These are phyloP conservation scores for Ptyas mucosa DNA, from an alignment of 2,113 vertebrate genomes.

Conservation along the genomic window DNA sequence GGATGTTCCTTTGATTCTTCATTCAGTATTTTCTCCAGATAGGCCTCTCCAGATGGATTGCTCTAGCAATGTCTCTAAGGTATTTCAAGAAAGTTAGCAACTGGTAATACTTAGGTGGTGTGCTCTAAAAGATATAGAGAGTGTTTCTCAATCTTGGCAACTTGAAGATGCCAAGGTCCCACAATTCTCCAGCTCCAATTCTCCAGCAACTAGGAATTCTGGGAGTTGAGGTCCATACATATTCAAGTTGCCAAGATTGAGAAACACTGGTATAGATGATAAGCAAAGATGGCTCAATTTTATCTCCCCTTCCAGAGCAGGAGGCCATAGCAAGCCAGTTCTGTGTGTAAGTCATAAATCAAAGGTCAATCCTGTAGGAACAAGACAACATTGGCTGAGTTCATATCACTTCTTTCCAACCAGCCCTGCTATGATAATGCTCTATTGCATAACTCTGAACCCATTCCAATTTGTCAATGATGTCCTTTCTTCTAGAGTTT, in stretches of 20 bases:
- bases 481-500: neutral
- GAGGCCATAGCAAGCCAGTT: neutral
- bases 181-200: neutral
- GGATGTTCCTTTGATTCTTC: neutral
- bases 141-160: neutral
- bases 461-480: neutral
- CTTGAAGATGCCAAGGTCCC: neutral
- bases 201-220: neutral
- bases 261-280: neutral
- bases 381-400: neutral
- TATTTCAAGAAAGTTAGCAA: neutral
- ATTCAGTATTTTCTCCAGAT: neutral
- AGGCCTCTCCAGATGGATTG: neutral
- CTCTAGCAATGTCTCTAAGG: neutral
- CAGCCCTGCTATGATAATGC: neutral
- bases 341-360: neutral
- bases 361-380: neutral
- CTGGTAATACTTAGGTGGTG: neutral
- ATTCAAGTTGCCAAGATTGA: neutral
- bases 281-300: neutral
- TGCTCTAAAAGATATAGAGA: neutral
- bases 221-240: neutral
- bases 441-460: neutral
- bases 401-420: neutral
- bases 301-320: neutral